Base-by-base conservation (phyloP, 2,888 invertebrate species). In the Dione juno region DNA sequence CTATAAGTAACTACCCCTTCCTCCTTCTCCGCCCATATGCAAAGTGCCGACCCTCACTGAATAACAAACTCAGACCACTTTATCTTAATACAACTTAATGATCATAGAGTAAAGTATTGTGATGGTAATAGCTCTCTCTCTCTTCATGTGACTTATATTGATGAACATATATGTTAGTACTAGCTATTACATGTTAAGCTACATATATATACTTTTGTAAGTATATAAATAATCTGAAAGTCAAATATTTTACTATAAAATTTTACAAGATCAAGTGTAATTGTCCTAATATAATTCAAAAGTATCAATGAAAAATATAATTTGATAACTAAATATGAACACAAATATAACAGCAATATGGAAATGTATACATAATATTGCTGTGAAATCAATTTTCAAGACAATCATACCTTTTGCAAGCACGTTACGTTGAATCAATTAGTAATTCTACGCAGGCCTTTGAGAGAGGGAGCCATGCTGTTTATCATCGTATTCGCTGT, bases 351-450 rank as follows among this genome's bases (percentile, higher is more conserved):
- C 35, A 11, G 11, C 21, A 45, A 58, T 69, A 40, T 43, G 48
- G 43, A 19, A 64, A 64, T 16, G n/a, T 21, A 65, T 63, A 52
- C 61, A 14, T 37, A 28, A 35, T 65, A 61, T 43, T 45, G 53
- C 54, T 68, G 70, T 70, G 48, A 70, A 70, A 70, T 70, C 67
- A 64, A 70, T 70, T 70, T 63, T 43, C 48, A 14, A 63, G 48
- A 57, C 67, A 67, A 70, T 67, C 43, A 63, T 19, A 54, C 63
- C 50, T 50, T 63, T 35, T 63, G 21, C 65, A 41, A 58, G 50
- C 43, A 37, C 35, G 53, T 63, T 40, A 63, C 40, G 54, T 58
- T 37, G n/a, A 52, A 53, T 53, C 58, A 50, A 57, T 66, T 66
- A 53, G 63, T 50, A 64, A 64, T 64, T 64, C 63, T 50, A 64